Evolutionary conservation across 2,113 vertebrate species (phyloP).

Genomic region (Laticauda laticaudata): DNA sequence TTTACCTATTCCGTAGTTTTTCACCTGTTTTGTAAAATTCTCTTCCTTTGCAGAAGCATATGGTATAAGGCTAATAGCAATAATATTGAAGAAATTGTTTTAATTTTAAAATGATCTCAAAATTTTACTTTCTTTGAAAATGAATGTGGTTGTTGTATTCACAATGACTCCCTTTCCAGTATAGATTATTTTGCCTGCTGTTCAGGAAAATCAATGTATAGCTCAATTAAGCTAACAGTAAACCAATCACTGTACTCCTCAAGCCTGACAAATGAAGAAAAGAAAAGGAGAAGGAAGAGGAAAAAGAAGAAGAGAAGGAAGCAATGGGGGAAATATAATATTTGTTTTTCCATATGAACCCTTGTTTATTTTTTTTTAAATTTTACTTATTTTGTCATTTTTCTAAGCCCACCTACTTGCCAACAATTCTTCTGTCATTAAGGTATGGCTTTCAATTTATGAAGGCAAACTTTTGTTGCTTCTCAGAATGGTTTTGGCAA

Average conservation of each 20-base stretch:
- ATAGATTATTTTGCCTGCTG: conserved; percentile 22
- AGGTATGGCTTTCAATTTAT: conserved; percentile 16
- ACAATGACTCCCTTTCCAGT: neutral
- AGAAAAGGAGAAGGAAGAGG: neutral
- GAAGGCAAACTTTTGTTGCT: neutral
- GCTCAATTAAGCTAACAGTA: conserved; percentile 33
- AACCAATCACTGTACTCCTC: conserved; percentile 42
- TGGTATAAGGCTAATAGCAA: neutral
- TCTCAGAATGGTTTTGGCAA: conserved; percentile 6
- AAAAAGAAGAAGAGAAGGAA: neutral
- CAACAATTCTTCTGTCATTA: neutral
- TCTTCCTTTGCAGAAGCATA: neutral
- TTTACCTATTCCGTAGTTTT: neutral
- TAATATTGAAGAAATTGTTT: too few relatives aligned
- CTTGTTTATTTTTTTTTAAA: conserved; percentile 1
- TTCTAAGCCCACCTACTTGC: neutral
- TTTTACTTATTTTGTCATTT: neutral
- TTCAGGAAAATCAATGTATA: conserved; percentile 13
- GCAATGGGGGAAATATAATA: conserved; percentile 5
- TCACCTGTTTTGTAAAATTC: neutral
- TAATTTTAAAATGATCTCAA: conserved; percentile 22
- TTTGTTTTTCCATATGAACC: conserved; percentile 20
- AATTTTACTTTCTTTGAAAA: neutral
- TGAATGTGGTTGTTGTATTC: neutral
- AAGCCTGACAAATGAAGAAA: conserved; percentile 24